Evolutionary conservation across 2,888 invertebrate genomes (phyloP).

Genomic region (Sipha maydis): DNA sequence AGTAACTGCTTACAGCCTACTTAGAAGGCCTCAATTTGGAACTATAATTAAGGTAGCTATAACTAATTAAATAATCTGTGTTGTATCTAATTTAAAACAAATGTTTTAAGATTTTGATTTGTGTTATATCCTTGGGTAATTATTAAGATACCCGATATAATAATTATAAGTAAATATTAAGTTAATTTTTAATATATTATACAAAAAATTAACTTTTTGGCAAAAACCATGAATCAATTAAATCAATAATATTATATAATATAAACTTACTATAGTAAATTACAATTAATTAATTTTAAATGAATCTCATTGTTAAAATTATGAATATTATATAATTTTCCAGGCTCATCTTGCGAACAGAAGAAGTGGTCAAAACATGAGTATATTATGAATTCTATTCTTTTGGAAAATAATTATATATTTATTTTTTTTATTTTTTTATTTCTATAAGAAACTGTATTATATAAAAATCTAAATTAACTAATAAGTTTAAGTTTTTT

Average conservation of each 20-base stretch:
- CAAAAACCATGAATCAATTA: too few relatives aligned
- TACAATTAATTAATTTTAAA: too few relatives aligned
- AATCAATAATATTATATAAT: too few relatives aligned
- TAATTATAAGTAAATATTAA: too few relatives aligned
- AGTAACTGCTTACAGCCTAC: slow-evolving; percentile 79
- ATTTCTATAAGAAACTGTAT: slow-evolving; percentile 6
- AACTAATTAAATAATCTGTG: neutral
- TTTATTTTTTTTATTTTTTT: slow-evolving; percentile 35
- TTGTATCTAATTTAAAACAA: neutral
- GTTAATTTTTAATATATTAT: too few relatives aligned
- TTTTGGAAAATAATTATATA: slow-evolving; percentile 29
- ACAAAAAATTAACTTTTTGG: too few relatives aligned
- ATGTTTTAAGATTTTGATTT: too few relatives aligned
- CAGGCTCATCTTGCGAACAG: slow-evolving; percentile 81
- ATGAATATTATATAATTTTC: slow-evolving; percentile 66
- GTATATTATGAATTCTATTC: slow-evolving; percentile 52
- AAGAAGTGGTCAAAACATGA: slow-evolving; percentile 69
- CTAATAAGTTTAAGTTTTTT: neutral
- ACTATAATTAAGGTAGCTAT: slow-evolving; percentile 74
- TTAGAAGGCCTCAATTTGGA: slow-evolving; percentile 78
- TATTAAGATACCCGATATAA: too few relatives aligned
- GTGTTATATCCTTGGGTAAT: too few relatives aligned
- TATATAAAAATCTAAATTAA: neutral
- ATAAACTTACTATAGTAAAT: too few relatives aligned
- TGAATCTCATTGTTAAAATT: neutral